These are phyloP conservation scores for Antechinus flavipes DNA, from an alignment of 2,113 vertebrate species.

Conservation along the genomic window DNA sequence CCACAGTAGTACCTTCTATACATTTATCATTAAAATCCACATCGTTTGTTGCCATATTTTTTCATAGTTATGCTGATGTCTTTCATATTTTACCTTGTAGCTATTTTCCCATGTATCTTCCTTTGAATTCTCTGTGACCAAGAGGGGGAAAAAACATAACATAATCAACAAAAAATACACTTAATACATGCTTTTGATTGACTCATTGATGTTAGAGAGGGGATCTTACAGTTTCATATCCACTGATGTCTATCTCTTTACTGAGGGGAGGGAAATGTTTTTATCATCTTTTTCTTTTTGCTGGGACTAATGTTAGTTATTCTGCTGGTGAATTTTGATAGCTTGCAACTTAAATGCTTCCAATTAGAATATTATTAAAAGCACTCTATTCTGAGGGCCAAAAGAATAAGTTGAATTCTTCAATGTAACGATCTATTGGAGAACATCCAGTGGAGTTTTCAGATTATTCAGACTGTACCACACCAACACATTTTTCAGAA, in stretches of 20 bases:
- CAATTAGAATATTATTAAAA: slow-evolving; percentile 31
- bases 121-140: background rate
- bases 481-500: background rate
- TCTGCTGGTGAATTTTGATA: slow-evolving; percentile 38
- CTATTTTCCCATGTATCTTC: background rate
- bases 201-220: background rate
- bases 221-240: no score
- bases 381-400: slow-evolving; percentile 2
- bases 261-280: background rate
- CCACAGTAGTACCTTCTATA: slow-evolving; percentile 47
- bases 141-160: background rate
- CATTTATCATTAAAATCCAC: slow-evolving; percentile 38
- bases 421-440: background rate
- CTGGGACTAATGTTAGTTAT: background rate
- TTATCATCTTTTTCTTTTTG: background rate
- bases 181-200: background rate
- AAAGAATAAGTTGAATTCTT: slow-evolving; percentile 27
- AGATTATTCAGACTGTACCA: background rate
- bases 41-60: background rate
- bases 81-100: background rate
- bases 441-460: background rate
- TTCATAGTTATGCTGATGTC: background rate
- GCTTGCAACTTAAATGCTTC: slow-evolving; percentile 37
- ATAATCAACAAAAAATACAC: background rate
- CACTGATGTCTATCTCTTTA: no score